Evolutionary conservation across 2,113 vertebrate species (phyloP).

Genomic region (Brachyistius frenatus): DNA sequence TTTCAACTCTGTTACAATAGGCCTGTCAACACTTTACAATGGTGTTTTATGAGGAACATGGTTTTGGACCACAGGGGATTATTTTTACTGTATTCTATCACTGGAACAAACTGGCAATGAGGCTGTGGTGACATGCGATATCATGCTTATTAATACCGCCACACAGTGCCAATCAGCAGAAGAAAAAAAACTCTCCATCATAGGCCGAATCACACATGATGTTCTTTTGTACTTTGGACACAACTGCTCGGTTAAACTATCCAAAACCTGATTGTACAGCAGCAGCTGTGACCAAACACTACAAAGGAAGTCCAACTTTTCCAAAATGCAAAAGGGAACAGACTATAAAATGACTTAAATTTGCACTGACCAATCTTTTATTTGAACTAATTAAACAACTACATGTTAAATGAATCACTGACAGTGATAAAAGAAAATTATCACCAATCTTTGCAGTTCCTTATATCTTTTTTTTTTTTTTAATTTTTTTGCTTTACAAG

Average conservation of each 20-base stretch:
- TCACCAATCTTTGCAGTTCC: too few species aligned
- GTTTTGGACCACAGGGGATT: slow-evolving; percentile 1
- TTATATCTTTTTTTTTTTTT: too few species aligned
- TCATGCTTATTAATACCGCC: not conserved
- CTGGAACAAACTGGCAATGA: not conserved
- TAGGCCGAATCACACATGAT: not conserved
- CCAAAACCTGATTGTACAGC: not conserved
- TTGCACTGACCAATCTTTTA: not conserved
- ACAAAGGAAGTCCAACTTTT: not conserved
- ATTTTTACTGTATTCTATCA: not conserved
- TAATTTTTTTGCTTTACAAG: too few species aligned
- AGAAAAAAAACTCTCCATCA: slow-evolving; percentile 3
- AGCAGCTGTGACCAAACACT: not conserved
- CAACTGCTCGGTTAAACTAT: not conserved
- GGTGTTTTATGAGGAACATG: slow-evolving; percentile 17
- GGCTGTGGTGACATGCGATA: not conserved
- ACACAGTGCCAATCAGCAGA: not conserved
- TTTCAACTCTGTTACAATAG: slow-evolving; percentile 29
- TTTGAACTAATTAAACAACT: too few species aligned
- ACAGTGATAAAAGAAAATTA: too few species aligned
- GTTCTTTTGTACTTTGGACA: not conserved
- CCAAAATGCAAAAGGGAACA: not conserved
- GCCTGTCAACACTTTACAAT: slow-evolving; percentile 41
- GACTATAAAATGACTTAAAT: not conserved
- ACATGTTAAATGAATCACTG: too few species aligned